These are phyloP conservation scores for Stichodactyla mertensii DNA, from an alignment of 64 coral and sea anemone genomes.

Conservation along the genomic window DNA sequence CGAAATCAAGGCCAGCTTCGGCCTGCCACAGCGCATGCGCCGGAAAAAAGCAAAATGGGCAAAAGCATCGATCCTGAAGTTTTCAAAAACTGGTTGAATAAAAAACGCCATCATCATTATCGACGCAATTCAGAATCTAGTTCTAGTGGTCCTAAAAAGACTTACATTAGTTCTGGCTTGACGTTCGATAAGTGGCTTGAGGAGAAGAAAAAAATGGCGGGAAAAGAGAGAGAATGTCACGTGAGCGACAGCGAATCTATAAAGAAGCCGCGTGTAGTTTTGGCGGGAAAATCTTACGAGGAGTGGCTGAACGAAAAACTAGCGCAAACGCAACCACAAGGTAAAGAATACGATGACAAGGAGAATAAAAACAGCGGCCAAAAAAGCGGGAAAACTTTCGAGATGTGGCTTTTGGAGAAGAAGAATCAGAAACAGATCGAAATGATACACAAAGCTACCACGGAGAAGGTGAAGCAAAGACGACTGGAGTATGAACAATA, in stretches of 20 bases:
- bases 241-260: conserved; percentile 4
- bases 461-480: conserved; percentile 55
- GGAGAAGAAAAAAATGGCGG: conserved; percentile 42
- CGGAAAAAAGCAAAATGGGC: conserved; percentile 56
- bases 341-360: background rate
- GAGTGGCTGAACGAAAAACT: conserved; percentile 78
- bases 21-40: conserved; percentile 21
- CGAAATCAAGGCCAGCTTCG: conserved; percentile 38
- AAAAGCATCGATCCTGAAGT: conserved; percentile 73
- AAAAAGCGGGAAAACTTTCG: conserved; percentile 57
- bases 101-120: conserved; percentile 27
- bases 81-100: conserved; percentile 79
- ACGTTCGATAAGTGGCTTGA: conserved; percentile 87
- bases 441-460: conserved; percentile 68
- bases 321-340: background rate
- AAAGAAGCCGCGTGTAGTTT: conserved; percentile 15
- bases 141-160: conserved; percentile 34
- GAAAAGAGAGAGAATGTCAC: conserved; percentile 21
- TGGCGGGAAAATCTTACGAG: conserved; percentile 68
- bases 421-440: conserved; percentile 85
- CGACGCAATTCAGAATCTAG: conserved; percentile 43
- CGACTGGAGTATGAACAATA: conserved; percentile 50
- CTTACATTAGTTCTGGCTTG: conserved; percentile 62
- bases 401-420: conserved; percentile 76
- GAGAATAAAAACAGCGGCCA: conserved; percentile 11